Evolutionary conservation across 64 coral and sea anemone genomes (phyloP).

Genomic region (Dendronephthya gigantea): DNA sequence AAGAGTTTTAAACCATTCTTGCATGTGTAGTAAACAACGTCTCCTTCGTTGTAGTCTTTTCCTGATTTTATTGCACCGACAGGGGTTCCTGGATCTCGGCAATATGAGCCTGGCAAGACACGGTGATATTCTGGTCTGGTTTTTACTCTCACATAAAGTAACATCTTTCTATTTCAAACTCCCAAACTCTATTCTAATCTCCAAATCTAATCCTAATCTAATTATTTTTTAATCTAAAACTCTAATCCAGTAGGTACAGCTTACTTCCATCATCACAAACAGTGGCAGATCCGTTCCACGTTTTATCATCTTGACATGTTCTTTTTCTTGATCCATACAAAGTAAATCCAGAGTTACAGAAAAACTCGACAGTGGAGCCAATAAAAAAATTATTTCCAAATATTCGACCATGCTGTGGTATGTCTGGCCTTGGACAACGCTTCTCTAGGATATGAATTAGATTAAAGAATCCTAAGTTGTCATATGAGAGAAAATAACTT

Average conservation of each 20-base stretch:
- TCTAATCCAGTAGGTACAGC: not conserved
- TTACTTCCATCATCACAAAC: not conserved
- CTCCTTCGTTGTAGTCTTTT: slow-evolving; percentile 42
- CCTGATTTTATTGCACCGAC: slow-evolving; percentile 51
- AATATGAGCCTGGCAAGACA: slow-evolving; percentile 43
- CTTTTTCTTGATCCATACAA: slow-evolving; percentile 5
- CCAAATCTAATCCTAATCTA: no score
- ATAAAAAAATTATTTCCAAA: not conserved
- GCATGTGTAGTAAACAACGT: slow-evolving; percentile 49
- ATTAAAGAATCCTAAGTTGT: not conserved
- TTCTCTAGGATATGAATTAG: not conserved
- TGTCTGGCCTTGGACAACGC: not conserved
- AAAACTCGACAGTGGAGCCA: not conserved
- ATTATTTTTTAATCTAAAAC: no score
- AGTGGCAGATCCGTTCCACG: not conserved
- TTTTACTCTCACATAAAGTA: no score
- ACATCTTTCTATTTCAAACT: no score
- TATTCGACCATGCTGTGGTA: not conserved
- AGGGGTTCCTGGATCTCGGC: slow-evolving; percentile 50
- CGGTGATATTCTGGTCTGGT: not conserved
- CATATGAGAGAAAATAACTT: no score
- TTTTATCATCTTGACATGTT: slow-evolving; percentile 15
- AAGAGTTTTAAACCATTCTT: slow-evolving; percentile 42
- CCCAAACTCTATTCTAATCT: no score
- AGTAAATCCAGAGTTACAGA: slow-evolving; percentile 1